Evolutionary conservation across 2,888 invertebrate genomes (phyloP).

Genomic region (Rotaria macrura): DNA sequence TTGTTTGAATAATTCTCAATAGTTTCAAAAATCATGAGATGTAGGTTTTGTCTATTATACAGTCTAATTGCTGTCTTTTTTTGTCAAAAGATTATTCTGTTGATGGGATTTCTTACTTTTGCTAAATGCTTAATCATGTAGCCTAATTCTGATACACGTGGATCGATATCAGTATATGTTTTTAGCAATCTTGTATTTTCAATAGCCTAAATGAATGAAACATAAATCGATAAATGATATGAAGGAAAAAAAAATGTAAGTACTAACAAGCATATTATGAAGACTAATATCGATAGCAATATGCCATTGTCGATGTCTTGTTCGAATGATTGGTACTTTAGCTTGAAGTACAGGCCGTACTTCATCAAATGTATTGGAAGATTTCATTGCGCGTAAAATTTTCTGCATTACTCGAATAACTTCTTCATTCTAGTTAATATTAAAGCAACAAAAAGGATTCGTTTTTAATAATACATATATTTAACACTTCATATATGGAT

Average conservation of each 20-base stretch:
- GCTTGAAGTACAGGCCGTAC: conserved; percentile 54
- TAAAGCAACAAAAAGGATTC: neutral
- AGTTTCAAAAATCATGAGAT: too few relatives aligned
- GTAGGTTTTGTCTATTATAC: too few relatives aligned
- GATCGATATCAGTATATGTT: conserved; percentile 54
- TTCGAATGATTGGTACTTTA: conserved; percentile 59
- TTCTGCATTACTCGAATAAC: conserved; percentile 37
- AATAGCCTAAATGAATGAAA: conserved; percentile 48
- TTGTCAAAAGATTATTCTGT: too few relatives aligned
- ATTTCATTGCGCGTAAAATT: conserved; percentile 48
- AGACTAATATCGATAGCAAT: conserved; percentile 58
- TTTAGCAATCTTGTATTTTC: conserved; percentile 55
- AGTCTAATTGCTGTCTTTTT: too few relatives aligned
- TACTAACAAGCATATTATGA: conserved; percentile 54
- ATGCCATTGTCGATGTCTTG: conserved; percentile 46
- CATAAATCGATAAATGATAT: neutral
- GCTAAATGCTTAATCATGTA: conserved; percentile 55
- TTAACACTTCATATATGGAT: neutral
- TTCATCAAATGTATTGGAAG: conserved; percentile 43
- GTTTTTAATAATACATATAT: too few relatives aligned
- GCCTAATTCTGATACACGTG: conserved; percentile 52
- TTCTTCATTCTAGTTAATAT: conserved; percentile 26
- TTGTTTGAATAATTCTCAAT: too few relatives aligned
- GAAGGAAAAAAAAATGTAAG: neutral
- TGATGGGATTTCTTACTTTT: conserved; percentile 45